Percentiles rank a stretch among this genome's conserved stretches.
phyloP scores from a whole-genome alignment of 2,888 invertebrate genomes.

The Mamestra brassicae region DNA sequence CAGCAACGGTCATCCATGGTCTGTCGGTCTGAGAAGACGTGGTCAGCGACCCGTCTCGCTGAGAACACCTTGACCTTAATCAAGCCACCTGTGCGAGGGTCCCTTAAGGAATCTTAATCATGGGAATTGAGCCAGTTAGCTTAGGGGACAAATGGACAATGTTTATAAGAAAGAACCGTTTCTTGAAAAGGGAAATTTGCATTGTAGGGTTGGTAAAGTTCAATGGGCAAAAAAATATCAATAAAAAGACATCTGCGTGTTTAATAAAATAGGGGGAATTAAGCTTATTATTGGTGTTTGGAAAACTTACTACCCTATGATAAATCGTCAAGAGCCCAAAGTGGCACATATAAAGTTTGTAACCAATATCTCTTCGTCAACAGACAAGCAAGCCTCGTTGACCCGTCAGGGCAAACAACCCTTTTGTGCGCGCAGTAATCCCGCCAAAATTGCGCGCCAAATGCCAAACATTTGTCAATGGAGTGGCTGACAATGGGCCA shows the following conservation, averaged over 20 bases:
- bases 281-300: neutral
- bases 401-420: slow-evolving; percentile 78
- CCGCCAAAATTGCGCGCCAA: slow-evolving; percentile 86
- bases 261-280: slow-evolving; percentile 2
- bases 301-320: slow-evolving; percentile 20
- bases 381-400: slow-evolving; percentile 63
- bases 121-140: slow-evolving; percentile 80
- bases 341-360: slow-evolving; percentile 40
- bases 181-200: slow-evolving; percentile 46
- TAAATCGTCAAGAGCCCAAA: slow-evolving; percentile 28
- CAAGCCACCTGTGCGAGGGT: slow-evolving; percentile 86
- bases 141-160: slow-evolving; percentile 68
- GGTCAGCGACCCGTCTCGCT: slow-evolving; percentile 84
- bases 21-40: slow-evolving; percentile 75
- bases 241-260: slow-evolving; percentile 26
- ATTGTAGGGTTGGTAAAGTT: slow-evolving; percentile 34
- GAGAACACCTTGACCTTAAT: slow-evolving; percentile 89
- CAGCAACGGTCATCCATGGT: slow-evolving; percentile 85
- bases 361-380: slow-evolving; percentile 56
- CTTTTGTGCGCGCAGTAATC: slow-evolving; percentile 74
- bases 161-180: slow-evolving; percentile 40
- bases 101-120: slow-evolving; percentile 86
- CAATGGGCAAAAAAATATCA: slow-evolving; percentile 1
- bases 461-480: slow-evolving; percentile 86
- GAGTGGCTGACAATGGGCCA: slow-evolving; percentile 83